Evolutionary conservation across 2,113 vertebrate genomes (phyloP), one percentile per base, ranked within the genome.

Genomic region (Sigmodon hispidus): DNA sequence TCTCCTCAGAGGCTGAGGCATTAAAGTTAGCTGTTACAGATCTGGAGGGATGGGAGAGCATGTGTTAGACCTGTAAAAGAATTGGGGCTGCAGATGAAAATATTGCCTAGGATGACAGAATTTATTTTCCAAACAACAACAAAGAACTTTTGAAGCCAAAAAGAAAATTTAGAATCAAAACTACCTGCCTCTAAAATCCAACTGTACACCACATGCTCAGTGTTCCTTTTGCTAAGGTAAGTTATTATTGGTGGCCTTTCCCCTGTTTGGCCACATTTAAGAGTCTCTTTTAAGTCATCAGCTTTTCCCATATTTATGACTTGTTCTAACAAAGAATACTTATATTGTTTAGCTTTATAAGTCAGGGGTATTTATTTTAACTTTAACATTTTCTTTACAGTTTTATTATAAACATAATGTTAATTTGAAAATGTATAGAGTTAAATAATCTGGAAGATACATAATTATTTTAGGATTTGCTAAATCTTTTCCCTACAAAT

Each of bases 21-120:
- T 96, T 98, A 97, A 98, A 98, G 97, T 98, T 98, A 98, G 98
- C 98, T 96, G 97, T 97, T 98, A 98, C 96, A 97, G 96, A 98
- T 98, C 97, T 98, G 96, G 98, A 97, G 69, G 97, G 93, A 97
- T 83, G 96, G 95, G 96, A 96, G 91, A 2, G 29, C 97, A 87
- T 89, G 96, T 95, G 96, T 97, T 98, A 97, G 87, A 95, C 90
- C 98, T 98, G 95, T 91, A 96, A 95, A 98, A 95, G 69, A 97
- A 95, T 88, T 97, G 67, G 72, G 93, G 48, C 93, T 94, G 50
- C 50, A 92, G 73, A 96, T 93, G 77, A 95, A 95, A 97, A 93
- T 61, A n/a, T 67, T 97, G 91, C 73, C 90, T 59, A 93, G 8
- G 69, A 15, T 36, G 61, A 52, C n/a, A 94, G 96, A 94, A 96